Evolutionary conservation across 2,888 invertebrate genomes (phyloP), one percentile per base, ranked within the genome.

Genomic region (Meteorus cinctellus): DNA sequence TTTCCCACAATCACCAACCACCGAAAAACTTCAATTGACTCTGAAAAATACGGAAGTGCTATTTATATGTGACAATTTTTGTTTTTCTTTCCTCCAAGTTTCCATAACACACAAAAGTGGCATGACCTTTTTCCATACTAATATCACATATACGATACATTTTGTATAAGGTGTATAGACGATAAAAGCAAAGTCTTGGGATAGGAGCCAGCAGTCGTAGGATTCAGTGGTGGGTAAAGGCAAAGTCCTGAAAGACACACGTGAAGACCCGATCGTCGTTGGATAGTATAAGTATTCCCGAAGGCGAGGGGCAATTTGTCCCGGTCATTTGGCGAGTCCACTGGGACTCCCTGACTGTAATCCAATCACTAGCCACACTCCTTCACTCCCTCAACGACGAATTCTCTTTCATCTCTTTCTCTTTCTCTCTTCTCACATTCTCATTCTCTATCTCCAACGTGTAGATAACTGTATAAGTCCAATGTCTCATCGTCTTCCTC

Each of bases 251-350:
- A 66, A 69, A 77, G 72, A 78, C 74, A 81, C 79, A 77, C 79
- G 77, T 74, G 76, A 79, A 75, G 74, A 79, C 81, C 83, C 83
- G 83, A 86, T 85, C 83, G 85, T 74, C 85, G 77, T 82, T 82
- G 84, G 86, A 88, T 86, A 86, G 76, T 88, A 89, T 88, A 89
- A 89, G 89, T 89, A 89, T 89, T 89, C 89, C 89, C 89, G 88
- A 86, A 88, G 89, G 89, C 89, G 82, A 89, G 88, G 88, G 89
- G 88, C 89, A 89, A 89, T 89, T 89, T 89, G 89, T 89, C 89
- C 89, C 89, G 89, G 89, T 89, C 89, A 89, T 89, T 89, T 89
- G 89, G 87, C 86, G 85, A 86, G 88, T 88, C 89, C 89, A 83
- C 85, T 83, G 89, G 89, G 89, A 89, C 88, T 87, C 86, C 86